Conservation (phyloP, 2,888 invertebrate species). For the Synanthedon myopaeformis region DNA sequence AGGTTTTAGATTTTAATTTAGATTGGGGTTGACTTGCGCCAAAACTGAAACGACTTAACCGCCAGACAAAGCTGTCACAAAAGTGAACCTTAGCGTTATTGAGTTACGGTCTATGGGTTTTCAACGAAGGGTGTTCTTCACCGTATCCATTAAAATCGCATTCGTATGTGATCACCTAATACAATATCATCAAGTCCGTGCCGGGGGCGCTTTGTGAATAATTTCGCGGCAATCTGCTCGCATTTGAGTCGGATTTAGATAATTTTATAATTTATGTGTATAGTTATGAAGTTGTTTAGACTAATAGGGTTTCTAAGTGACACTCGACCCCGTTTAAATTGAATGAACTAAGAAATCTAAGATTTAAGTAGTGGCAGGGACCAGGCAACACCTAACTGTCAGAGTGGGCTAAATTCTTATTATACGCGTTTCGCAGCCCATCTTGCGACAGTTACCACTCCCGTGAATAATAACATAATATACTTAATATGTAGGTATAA, state of each 20-base stretch:
- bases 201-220: conserved; percentile 65
- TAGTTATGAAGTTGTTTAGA: too few relatives aligned
- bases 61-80: conserved; percentile 21
- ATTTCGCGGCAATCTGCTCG: conserved; percentile 68
- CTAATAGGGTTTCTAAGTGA: too few relatives aligned
- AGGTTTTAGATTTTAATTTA: conserved; percentile 73
- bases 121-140: conserved; percentile 25
- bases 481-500: too few relatives aligned
- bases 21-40: conserved; percentile 55
- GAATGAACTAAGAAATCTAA: too few relatives aligned
- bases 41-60: conserved; percentile 38
- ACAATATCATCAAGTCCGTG: conserved; percentile 68
- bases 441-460: too few relatives aligned
- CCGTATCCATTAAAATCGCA: conserved; percentile 67
- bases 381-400: too few relatives aligned
- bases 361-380: too few relatives aligned
- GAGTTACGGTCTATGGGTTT: conserved; percentile 21
- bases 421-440: too few relatives aligned
- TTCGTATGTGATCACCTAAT: conserved; percentile 72
- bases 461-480: too few relatives aligned
- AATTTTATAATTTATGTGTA: conserved; percentile 23
- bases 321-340: too few relatives aligned
- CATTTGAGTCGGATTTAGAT: conserved; percentile 55
- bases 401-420: too few relatives aligned
- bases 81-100: conserved; percentile 26